phyloP scores from a whole-genome alignment of 2,888 invertebrate genomes.

The Chouioia cunea region DNA sequence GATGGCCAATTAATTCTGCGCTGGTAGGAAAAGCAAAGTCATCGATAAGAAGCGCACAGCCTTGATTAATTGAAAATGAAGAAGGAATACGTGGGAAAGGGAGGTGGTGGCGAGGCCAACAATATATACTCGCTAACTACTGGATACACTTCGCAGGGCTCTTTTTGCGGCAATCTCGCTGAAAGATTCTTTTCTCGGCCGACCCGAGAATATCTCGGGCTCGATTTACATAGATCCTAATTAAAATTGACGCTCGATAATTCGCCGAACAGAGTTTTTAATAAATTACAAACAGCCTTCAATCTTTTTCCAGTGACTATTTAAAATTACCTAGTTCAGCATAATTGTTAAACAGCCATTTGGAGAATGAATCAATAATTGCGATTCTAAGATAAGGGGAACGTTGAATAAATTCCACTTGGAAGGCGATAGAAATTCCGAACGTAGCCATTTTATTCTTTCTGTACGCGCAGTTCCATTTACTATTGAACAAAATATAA shows the following conservation, averaged over 20 bases:
- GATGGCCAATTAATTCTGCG: constrained; percentile 17
- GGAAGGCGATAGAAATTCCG: too few relatives aligned
- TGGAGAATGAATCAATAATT: too few relatives aligned
- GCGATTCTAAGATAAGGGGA: too few relatives aligned
- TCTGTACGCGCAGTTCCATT: neutral
- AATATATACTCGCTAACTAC: neutral
- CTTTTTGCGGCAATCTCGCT: constrained; percentile 4
- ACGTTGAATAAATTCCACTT: too few relatives aligned
- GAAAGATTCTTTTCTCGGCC: neutral
- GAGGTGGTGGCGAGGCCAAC: too few relatives aligned
- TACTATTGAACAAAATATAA: neutral
- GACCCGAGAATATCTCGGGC: constrained; percentile 4
- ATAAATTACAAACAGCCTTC: neutral
- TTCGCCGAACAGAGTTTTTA: neutral
- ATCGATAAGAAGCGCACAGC: neutral
- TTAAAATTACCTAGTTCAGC: too few relatives aligned
- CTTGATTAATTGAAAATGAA: constrained; percentile 35
- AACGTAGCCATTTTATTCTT: neutral
- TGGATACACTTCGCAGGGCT: neutral
- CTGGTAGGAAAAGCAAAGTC: neutral
- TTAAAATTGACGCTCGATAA: constrained; percentile 16
- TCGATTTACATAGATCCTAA: constrained; percentile 23
- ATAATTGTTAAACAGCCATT: too few relatives aligned
- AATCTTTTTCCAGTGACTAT: too few relatives aligned
- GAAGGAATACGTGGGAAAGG: neutral